Percentiles rank a stretch among this genome's conserved stretches.
Evolutionary conservation across 2,113 vertebrate genomes (phyloP).

Genomic region (Thinocorus orbignyianus): DNA sequence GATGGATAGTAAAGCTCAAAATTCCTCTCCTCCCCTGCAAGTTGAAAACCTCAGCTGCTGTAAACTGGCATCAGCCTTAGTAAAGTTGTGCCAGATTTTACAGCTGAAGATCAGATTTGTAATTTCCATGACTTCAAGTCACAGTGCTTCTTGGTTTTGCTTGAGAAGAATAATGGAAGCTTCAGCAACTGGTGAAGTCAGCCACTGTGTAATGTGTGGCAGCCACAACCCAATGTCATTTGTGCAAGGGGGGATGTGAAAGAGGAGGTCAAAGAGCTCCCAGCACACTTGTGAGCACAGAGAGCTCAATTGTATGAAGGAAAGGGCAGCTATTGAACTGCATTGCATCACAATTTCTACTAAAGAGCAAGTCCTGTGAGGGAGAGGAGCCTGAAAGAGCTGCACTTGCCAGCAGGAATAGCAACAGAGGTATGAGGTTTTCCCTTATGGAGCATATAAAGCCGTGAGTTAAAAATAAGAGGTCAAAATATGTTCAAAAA

Average conservation of each 20-base stretch:
- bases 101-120: neutral
- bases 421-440: neutral
- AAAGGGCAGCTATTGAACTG: constrained; percentile 35
- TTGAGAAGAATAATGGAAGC: neutral
- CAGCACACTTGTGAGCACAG: neutral
- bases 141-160: neutral
- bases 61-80: neutral
- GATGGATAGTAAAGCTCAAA: neutral
- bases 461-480: constrained; percentile 35
- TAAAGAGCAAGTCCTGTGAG: neutral
- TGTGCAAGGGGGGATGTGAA: neutral
- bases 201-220: neutral
- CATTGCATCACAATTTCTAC: neutral
- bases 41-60: neutral
- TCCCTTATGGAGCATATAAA: neutral
- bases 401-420: neutral
- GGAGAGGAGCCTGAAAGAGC: neutral
- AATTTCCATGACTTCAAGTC: neutral
- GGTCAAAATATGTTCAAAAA: constrained; percentile 37
- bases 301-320: constrained; percentile 10
- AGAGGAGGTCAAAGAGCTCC: neutral
- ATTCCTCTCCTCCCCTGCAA: neutral
- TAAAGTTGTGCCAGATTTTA: neutral
- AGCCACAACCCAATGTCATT: neutral
- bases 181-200: neutral